Percentiles rank a stretch among this genome's conserved stretches.
phyloP scores from a whole-genome alignment of 1,140 invertebrate genomes.

The Conus ventricosus region DNA sequence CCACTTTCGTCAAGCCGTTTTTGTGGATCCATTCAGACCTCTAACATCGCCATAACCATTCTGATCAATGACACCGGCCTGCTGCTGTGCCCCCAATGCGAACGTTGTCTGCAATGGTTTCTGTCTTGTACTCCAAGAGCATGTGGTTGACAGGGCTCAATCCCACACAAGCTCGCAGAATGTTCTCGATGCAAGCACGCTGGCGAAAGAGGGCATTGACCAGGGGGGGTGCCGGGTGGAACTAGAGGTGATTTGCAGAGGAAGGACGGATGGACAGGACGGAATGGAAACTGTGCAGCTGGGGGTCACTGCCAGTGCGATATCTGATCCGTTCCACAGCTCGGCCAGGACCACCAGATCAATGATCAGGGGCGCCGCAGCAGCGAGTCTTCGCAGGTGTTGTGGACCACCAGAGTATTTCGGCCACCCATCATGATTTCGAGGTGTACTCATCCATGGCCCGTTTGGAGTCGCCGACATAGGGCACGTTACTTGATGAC shows the following conservation, averaged over 20 bases:
- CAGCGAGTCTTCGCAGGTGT: conserved; percentile 97
- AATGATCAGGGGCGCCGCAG: conserved; percentile 92
- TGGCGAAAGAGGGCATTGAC: conserved; percentile 94
- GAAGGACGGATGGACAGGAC: conserved; percentile 90
- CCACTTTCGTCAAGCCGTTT: neutral
- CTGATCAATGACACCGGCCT: neutral
- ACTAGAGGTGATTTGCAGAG: conserved; percentile 87
- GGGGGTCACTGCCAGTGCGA: conserved; percentile 72
- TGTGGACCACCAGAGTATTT: conserved; percentile 95
- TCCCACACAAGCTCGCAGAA: conserved; percentile 85
- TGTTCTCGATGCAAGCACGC: conserved; percentile 90
- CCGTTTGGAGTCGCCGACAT: conserved; percentile 95
- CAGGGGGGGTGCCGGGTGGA: conserved; percentile 83
- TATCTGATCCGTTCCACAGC: conserved; percentile 89
- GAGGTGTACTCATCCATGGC: conserved; percentile 98
- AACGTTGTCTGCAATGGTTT: conserved; percentile 3
- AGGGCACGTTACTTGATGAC: conserved; percentile 98
- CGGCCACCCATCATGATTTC: conserved; percentile 94
- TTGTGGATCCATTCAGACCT: neutral
- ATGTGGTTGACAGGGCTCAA: conserved; percentile 88
- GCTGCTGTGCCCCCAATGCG: neutral
- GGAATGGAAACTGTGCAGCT: conserved; percentile 83
- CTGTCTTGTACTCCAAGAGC: conserved; percentile 79
- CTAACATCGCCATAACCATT: neutral
- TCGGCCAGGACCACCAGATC: conserved; percentile 93